Evolutionary conservation across 1,140 invertebrate species (phyloP).

Genomic region (Drosophila baimaii): DNA sequence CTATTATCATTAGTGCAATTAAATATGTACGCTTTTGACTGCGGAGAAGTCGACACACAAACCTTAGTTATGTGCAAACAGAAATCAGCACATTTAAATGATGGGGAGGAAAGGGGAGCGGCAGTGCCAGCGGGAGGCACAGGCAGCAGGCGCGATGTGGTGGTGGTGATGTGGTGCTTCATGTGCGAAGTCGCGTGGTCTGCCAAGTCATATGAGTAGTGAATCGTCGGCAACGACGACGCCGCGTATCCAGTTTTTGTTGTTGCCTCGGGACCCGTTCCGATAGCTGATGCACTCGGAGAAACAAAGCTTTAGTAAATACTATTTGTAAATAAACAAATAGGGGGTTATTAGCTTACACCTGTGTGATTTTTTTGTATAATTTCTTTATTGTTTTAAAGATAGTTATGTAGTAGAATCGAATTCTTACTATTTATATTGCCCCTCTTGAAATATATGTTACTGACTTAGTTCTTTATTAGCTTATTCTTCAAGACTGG

Average conservation of each 20-base stretch:
- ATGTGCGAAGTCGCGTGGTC: conserved; percentile 80
- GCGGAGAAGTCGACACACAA: conserved; percentile 41
- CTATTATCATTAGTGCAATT: conserved; percentile 32
- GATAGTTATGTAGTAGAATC: not conserved
- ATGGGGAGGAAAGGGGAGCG: conserved; percentile 9
- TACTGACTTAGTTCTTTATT: not conserved
- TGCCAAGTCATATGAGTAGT: conserved; percentile 82
- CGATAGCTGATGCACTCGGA: conserved; percentile 38
- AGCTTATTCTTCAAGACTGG: not conserved
- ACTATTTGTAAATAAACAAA: conserved; percentile 13
- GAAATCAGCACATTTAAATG: conserved; percentile 57
- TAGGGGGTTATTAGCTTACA: not conserved
- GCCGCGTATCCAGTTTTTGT: conserved; percentile 47
- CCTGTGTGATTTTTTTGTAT: not conserved
- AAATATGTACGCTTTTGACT: conserved; percentile 40
- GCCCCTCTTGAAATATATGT: too few relatives aligned
- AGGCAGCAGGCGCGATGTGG: conserved; percentile 8
- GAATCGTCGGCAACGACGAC: conserved; percentile 52
- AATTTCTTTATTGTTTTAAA: not conserved
- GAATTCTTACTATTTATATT: not conserved
- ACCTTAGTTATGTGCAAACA: conserved; percentile 51
- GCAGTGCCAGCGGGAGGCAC: not conserved
- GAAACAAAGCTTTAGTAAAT: conserved; percentile 18
- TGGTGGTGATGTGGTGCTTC: conserved; percentile 39
- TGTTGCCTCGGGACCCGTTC: conserved; percentile 41